Base-by-base conservation (phyloP, 1,140 invertebrate species). In the Bombus picipes region DNA sequence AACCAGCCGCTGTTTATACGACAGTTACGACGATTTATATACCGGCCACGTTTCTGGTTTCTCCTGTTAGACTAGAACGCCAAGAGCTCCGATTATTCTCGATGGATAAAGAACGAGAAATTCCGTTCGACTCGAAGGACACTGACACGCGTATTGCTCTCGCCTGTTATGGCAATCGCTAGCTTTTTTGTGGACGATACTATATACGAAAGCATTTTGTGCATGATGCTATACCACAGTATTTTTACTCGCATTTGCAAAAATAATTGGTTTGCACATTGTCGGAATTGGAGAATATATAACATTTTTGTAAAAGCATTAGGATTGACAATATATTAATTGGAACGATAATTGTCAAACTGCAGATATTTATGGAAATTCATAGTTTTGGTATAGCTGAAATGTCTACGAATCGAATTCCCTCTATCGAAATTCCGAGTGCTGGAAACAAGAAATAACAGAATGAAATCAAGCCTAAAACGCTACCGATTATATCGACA, bases 11-110 rank as follows among this genome's bases (percentile, higher is more conserved):
- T 88, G 71, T 88, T 88, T 88, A 81, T 72, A 72, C 32, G 43
- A 39, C 57, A 77, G 76, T 88, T 81, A 77, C 65, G 34, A 37
- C 72, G 66, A 88, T 85, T 85, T 80, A 79, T 84, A 73, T 22
- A 47, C 37, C 34, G 41, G 71, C 68, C 12, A 81, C 57, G 41
- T 71, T 62, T 57, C 41, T 25, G 28, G 18, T 77, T 47, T 47
- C 66, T 75, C 62, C 25, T 57, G 39, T n/a, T 39, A 41, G 25
- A 85, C 65, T 81, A 70, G 70, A 85, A 76, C 57, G 41, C 53
- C 75, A 34, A 15, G 9, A 22, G 70, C 74, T 87, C 70, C 87
- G 73, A 87, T 83, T 78, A 87, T 57, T 39, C 71, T 70, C 53
- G 39, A 70, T 32, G 62, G 70, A 28, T 71, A 59, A 80, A 86